Conservation (phyloP, 2,113 vertebrate species). For the Toxostoma redivivum region DNA sequence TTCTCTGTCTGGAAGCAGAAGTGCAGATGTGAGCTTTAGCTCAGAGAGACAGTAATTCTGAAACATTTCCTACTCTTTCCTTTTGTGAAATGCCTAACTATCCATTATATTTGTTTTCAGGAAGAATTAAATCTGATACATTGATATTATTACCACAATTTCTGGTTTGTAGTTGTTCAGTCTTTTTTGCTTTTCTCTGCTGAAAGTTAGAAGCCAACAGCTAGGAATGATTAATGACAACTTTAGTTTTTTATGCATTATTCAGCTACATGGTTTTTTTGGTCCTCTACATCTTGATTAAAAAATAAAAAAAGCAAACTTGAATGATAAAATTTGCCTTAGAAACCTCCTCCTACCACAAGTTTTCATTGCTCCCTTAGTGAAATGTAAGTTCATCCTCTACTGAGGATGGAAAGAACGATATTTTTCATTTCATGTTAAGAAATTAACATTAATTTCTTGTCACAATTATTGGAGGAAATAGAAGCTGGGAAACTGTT, state of each 20-base stretch:
- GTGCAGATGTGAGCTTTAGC: not conserved
- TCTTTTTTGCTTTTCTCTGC: not conserved
- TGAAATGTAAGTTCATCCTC: not conserved
- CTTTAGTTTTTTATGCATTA: not conserved
- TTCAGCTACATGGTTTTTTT: not conserved
- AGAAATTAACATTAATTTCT: not conserved
- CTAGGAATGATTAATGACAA: not conserved
- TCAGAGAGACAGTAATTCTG: not conserved
- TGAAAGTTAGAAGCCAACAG: not conserved
- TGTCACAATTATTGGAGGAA: not conserved
- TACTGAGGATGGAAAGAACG: not conserved
- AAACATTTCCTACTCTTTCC: not conserved
- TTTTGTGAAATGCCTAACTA: not conserved
- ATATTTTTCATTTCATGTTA: not conserved
- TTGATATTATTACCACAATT: not conserved
- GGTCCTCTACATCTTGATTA: not conserved
- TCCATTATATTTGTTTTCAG: not conserved
- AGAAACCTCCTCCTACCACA: not conserved
- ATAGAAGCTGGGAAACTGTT: not conserved
- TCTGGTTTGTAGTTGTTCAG: not conserved
- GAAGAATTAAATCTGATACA: not conserved
- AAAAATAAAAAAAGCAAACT: not conserved
- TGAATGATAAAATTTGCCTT: not conserved
- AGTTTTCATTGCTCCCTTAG: not conserved
- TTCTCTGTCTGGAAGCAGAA: not conserved